Evolutionary conservation across 92 coral and sea anemone species (phyloP).

Genomic region (Metridium senile): DNA sequence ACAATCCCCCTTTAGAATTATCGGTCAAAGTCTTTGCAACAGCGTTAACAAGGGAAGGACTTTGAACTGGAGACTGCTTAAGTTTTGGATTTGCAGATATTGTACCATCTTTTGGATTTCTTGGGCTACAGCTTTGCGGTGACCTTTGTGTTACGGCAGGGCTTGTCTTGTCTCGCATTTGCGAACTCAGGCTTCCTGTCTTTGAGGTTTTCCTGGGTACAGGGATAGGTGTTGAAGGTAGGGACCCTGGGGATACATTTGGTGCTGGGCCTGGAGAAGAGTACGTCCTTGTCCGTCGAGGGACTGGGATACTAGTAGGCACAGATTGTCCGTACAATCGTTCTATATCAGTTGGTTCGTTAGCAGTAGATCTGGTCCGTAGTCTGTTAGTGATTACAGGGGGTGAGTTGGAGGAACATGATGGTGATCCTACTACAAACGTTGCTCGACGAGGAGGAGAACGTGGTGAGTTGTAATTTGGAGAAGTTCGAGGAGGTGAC

Average conservation of each 20-base stretch:
- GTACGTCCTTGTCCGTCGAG: constrained; percentile 32
- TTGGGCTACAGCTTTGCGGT: neutral
- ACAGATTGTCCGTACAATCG: constrained; percentile 43
- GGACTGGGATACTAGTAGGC: constrained; percentile 34
- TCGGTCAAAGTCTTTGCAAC: constrained; percentile 60
- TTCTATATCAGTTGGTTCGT: constrained; percentile 6
- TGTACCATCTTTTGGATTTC: neutral
- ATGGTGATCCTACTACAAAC: constrained; percentile 88
- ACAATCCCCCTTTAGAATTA: constrained; percentile 33
- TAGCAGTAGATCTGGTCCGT: constrained; percentile 32
- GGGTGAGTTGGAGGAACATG: constrained; percentile 69
- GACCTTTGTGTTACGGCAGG: neutral
- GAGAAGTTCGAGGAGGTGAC: constrained; percentile 66
- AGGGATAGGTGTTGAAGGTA: constrained; percentile 55
- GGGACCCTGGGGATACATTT: constrained; percentile 40
- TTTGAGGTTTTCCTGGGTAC: constrained; percentile 44
- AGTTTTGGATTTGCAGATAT: constrained; percentile 10
- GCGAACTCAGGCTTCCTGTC: constrained; percentile 21
- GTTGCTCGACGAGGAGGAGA: constrained; percentile 82
- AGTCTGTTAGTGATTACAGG: constrained; percentile 47
- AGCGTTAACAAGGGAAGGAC: constrained; percentile 52
- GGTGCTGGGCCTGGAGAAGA: constrained; percentile 49
- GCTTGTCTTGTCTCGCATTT: neutral
- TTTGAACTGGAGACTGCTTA: neutral
- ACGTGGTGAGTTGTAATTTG: constrained; percentile 59